Evolutionary conservation across 2,888 invertebrate genomes (phyloP).

Genomic region (Oscheius sp.): DNA sequence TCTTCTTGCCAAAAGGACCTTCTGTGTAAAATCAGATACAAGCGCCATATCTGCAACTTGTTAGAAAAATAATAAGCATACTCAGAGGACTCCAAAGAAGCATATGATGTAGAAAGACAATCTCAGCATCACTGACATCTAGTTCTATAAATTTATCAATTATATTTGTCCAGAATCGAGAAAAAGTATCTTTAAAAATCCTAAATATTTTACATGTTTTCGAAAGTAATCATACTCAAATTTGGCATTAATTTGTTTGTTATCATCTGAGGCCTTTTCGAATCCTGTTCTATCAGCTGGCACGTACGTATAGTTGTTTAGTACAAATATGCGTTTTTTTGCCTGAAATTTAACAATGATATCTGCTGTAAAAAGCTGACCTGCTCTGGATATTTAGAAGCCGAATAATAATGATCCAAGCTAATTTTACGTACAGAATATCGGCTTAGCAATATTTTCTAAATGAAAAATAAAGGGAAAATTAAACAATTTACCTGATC

Average conservation of each 20-base stretch:
- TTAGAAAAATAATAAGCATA: too few relatives aligned
- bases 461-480: too few relatives aligned
- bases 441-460: too few relatives aligned
- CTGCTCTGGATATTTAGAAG: too few relatives aligned
- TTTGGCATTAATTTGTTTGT: constrained; percentile 45
- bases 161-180: constrained; percentile 59
- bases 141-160: constrained; percentile 59
- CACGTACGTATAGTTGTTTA: constrained; percentile 67
- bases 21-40: too few relatives aligned
- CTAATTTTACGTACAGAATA: too few relatives aligned
- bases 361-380: too few relatives aligned
- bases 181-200: constrained; percentile 61
- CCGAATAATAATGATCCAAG: too few relatives aligned
- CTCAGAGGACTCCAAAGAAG: constrained; percentile 59
- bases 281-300: constrained; percentile 61
- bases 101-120: constrained; percentile 61
- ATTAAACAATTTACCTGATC: too few relatives aligned
- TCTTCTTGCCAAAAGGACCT: too few relatives aligned
- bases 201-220: constrained; percentile 39
- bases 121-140: constrained; percentile 62
- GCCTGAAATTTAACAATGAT: constrained; percentile 37
- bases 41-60: too few relatives aligned
- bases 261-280: constrained; percentile 57
- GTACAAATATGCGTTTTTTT: constrained; percentile 58
- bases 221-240: constrained; percentile 41